A percentile compares a stretch with the other conserved stretches of the same genome.
These are phyloP conservation scores for Ctenomys sociabilis DNA, from an alignment of 2,113 vertebrate species.

Conservation along the genomic window DNA sequence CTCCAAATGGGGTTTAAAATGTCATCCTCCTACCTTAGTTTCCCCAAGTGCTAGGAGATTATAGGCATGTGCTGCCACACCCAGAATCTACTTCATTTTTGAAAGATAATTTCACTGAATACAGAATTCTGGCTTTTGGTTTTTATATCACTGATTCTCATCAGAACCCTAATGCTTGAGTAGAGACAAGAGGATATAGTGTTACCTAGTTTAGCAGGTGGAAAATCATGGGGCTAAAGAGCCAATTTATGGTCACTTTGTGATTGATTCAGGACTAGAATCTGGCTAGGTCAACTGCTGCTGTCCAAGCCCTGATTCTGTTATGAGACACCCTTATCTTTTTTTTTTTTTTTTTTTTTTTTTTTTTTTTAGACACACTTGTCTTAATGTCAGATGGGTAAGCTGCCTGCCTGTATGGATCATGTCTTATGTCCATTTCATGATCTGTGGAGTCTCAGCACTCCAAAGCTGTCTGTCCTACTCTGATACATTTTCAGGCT, in stretches of 20 bases:
- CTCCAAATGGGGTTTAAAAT: not conserved
- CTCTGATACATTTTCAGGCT: constrained; percentile 44
- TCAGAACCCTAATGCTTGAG: constrained; percentile 1
- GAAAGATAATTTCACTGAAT: not conserved
- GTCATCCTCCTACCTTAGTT: not conserved
- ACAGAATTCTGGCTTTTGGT: constrained; percentile 8
- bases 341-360: too few relatives aligned
- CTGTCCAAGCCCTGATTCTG: not conserved
- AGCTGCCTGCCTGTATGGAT: not conserved
- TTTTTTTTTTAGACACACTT: not conserved
- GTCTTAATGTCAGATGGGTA: not conserved
- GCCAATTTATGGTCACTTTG: constrained; percentile 14
- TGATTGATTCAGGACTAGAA: constrained; percentile 31
- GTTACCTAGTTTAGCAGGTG: constrained; percentile 44
- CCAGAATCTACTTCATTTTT: constrained; percentile 1
- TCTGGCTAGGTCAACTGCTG: not conserved
- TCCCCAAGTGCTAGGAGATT: not conserved
- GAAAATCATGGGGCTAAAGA: constrained; percentile 26
- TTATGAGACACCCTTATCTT: constrained; percentile 1
- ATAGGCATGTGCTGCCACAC: not conserved
- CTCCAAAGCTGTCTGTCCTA: constrained; percentile 40
- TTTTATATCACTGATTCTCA: constrained; percentile 29
- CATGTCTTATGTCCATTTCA: constrained; percentile 31
- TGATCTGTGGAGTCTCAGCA: not conserved
- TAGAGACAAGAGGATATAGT: not conserved